phyloP scores from a whole-genome alignment of 2,888 invertebrate genomes.

The Xestobium rufovillosum region DNA sequence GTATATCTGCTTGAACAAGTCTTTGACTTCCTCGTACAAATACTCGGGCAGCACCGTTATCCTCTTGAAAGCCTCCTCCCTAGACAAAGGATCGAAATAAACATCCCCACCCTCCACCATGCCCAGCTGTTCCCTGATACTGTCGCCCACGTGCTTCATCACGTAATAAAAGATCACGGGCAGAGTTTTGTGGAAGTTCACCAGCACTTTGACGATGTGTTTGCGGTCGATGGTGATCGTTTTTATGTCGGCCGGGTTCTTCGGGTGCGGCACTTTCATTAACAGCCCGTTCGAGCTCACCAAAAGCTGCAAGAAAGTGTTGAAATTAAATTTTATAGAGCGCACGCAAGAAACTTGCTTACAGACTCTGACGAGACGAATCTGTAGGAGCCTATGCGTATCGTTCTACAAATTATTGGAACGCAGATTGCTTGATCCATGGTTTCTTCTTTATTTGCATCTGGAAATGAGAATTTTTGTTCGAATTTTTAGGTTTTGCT shows the following conservation, averaged over 20 bases:
- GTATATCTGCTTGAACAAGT: conserved; percentile 58
- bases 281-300: conserved; percentile 32
- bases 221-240: conserved; percentile 59
- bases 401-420: conserved; percentile 55
- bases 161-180: conserved; percentile 78
- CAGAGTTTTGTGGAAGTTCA: conserved; percentile 67
- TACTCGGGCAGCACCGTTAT: conserved; percentile 69
- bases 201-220: conserved; percentile 67
- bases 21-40: conserved; percentile 59
- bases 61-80: conserved; percentile 61
- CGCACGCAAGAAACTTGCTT: conserved; percentile 32
- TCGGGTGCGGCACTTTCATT: conserved; percentile 54
- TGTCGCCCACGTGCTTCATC: conserved; percentile 57
- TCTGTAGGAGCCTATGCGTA: conserved; percentile 80
- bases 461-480: conserved; percentile 3
- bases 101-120: conserved; percentile 52
- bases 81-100: conserved; percentile 55
- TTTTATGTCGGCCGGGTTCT: conserved; percentile 49
- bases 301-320: conserved; percentile 30
- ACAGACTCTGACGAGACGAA: conserved; percentile 69
- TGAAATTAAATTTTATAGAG: conserved; percentile 15
- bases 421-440: conserved; percentile 11
- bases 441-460: not conserved
- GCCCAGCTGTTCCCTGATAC: conserved; percentile 61
- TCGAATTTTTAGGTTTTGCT: too few species aligned